These are phyloP conservation scores for Zoanthus sociatus DNA, from an alignment of 92 coral and sea anemone species.

Conservation along the genomic window DNA sequence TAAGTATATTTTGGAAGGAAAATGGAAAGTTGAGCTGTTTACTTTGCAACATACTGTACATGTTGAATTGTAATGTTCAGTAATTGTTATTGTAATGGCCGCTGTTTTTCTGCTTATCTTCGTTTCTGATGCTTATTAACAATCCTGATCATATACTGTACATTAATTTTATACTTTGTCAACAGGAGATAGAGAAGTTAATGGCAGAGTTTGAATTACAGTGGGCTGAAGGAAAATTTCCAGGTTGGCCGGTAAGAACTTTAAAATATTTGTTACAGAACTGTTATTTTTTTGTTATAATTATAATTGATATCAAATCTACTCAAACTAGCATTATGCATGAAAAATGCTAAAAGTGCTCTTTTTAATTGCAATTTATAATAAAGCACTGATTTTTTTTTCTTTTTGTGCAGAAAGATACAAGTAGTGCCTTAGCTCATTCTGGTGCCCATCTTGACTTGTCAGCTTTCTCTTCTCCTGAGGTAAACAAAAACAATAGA, in stretches of 20 bases:
- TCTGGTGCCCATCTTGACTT: conserved; percentile 98
- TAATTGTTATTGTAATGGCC: no score
- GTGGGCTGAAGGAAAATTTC: conserved; percentile 92
- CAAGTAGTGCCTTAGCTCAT: conserved; percentile 96
- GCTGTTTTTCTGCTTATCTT: no score
- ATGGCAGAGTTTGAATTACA: conserved; percentile 81
- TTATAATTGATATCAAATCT: no score
- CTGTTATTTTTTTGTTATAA: no score
- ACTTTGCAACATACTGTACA: not conserved
- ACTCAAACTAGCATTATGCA: no score
- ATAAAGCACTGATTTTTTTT: not conserved
- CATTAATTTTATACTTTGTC: not conserved
- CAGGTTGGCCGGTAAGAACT: conserved; percentile 94
- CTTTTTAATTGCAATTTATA: not conserved
- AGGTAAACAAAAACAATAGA: conserved; percentile 54
- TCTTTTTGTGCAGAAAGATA: conserved; percentile 82
- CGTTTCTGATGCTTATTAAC: no score
- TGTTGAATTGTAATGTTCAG: not conserved
- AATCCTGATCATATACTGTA: no score
- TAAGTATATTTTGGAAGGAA: no score
- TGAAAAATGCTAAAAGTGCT: not conserved
- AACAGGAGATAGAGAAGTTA: conserved; percentile 78
- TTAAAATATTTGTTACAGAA: not conserved
- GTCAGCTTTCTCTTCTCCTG: conserved; percentile 97
- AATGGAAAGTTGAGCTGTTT: no score